Conservation (phyloP, 2,797 vertebrate genomes). For the Phylloscopus collybita region DNA sequence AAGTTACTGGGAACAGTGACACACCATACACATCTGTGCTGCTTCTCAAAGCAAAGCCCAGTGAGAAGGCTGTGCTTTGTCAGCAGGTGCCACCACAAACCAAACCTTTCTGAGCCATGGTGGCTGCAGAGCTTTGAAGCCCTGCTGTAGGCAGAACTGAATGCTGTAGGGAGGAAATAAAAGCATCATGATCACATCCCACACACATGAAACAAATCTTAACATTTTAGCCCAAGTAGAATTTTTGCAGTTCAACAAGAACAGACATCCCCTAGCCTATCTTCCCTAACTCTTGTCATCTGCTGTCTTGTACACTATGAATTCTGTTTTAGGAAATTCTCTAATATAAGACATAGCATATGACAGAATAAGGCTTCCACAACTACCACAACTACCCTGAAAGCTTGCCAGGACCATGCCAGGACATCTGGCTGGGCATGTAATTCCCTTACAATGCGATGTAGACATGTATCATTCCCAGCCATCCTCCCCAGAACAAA, state of each 20-base stretch:
- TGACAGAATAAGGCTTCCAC: neutral
- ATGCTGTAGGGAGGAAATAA: neutral
- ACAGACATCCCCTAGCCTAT: neutral
- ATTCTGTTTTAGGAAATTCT: neutral
- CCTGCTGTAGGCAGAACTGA: neutral
- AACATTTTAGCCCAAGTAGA: neutral
- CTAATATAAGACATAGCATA: neutral
- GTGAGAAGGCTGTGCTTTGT: neutral
- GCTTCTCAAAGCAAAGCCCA: neutral
- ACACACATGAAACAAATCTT: neutral
- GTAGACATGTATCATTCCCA: neutral
- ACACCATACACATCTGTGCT: neutral
- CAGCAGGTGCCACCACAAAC: neutral
- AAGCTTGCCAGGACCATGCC: neutral
- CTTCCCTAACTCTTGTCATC: neutral
- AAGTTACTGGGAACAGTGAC: neutral
- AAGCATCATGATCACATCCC: neutral
- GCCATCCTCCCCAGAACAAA: neutral
- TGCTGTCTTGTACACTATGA: neutral
- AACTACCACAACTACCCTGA: neutral
- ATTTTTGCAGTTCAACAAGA: neutral
- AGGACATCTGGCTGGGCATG: neutral
- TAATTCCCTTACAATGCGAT: neutral
- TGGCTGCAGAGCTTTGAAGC: neutral
- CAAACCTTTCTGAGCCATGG: neutral